Conservation (phyloP, 2,113 vertebrate genomes). For the Pycnonotus jocosus region DNA sequence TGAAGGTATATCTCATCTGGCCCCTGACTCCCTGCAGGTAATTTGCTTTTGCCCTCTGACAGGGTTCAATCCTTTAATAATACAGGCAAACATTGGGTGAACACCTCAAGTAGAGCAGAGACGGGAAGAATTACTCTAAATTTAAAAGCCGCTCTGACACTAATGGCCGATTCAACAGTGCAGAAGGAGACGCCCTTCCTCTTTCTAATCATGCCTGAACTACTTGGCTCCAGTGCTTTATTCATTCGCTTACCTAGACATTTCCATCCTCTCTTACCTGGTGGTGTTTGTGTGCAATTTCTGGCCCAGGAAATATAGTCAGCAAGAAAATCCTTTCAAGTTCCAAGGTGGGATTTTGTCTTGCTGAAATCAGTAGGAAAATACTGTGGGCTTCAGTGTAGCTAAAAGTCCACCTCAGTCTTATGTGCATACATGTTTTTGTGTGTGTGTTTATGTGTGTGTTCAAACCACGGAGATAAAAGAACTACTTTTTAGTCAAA, state of each 20-base stretch:
- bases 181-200: slow-evolving; percentile 13
- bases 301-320: background rate
- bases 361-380: background rate
- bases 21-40: slow-evolving; percentile 51
- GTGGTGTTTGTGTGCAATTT: background rate
- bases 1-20: slow-evolving; percentile 36
- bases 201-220: background rate
- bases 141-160: slow-evolving; percentile 22
- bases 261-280: background rate
- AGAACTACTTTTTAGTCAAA: background rate
- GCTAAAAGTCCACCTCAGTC: background rate
- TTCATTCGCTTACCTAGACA: background rate
- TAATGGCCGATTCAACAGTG: slow-evolving; percentile 20
- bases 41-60: slow-evolving; percentile 55
- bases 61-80: slow-evolving; percentile 58
- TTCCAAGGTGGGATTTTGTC: background rate
- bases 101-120: slow-evolving; percentile 19
- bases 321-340: background rate
- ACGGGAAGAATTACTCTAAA: background rate
- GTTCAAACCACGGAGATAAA: background rate
- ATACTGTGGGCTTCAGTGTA: background rate
- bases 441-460: background rate
- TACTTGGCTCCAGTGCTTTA: slow-evolving; percentile 1
- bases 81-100: slow-evolving; percentile 40
- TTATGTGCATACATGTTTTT: rapidly evolving